Evolutionary conservation across 2,888 invertebrate species (phyloP).

Genomic region (Chouioia cunea): DNA sequence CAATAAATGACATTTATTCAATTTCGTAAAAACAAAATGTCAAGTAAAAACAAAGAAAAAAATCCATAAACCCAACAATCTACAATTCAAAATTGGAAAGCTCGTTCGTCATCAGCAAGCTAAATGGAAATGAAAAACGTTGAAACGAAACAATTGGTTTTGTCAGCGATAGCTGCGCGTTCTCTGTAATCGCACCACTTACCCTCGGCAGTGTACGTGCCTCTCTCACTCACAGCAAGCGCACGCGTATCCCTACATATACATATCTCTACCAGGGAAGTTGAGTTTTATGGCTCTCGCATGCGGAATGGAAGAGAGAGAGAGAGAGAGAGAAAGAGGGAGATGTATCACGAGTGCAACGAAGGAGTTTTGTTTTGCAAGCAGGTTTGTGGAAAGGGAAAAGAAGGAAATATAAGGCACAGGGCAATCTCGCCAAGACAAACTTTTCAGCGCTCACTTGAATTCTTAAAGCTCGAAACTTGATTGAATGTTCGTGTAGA

Average conservation of each 20-base stretch:
- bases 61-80: too few relatives aligned
- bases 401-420: too few relatives aligned
- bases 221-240: background rate
- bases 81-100: too few relatives aligned
- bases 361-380: constrained; percentile 21
- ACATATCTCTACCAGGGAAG: background rate
- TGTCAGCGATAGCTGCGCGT: background rate
- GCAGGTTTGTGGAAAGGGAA: too few relatives aligned
- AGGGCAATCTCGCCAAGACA: constrained; percentile 11
- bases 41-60: too few relatives aligned
- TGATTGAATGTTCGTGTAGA: too few relatives aligned
- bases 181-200: background rate
- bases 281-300: constrained; percentile 18
- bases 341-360: constrained; percentile 6
- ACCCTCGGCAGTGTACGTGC: constrained; percentile 1
- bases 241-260: background rate
- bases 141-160: background rate
- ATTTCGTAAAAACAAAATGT: too few relatives aligned
- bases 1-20: too few relatives aligned
- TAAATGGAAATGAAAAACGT: too few relatives aligned
- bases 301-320: background rate
- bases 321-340: background rate
- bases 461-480: constrained; percentile 11
- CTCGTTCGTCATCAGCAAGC: too few relatives aligned
- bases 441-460: constrained; percentile 8